Base-by-base conservation (phyloP, 1,140 invertebrate species). In the Cydia splendana region DNA sequence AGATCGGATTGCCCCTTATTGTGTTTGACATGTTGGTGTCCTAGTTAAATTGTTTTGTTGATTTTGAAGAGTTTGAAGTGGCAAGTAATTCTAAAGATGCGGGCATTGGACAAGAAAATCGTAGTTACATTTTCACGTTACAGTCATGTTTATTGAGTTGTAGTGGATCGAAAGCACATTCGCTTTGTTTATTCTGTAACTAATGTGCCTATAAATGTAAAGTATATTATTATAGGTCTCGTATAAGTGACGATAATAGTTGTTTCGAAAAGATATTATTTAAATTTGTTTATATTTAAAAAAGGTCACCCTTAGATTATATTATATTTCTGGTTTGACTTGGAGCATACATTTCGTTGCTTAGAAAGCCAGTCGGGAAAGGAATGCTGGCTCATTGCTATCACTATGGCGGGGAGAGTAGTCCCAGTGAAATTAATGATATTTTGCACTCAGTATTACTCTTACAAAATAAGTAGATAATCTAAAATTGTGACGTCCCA, bases 201-300 rank as follows among this genome's bases (percentile, higher is more conserved):
- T 92, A 89, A 91, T 92, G 91, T 93, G 91, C 91, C 91, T 93
- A 92, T 91, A 91, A 90, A 91, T 92, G 87, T 91, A 91, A 91
- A 92, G 85, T 93, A 92, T 88, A 85, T 71, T 71, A 45, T 71
- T 84, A 87, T 92, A 93, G 88, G 90, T 88, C 85, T 88, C 77
- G 85, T 89, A 84, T 90, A 89, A 88, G 88, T 87, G 87, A 91
- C 83, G 82, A 84, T 83, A 82, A 89, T 86, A 84, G 85, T 88
- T 89, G 65, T 84, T 81, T 87, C 83, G 75, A 84, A 89, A 62
- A 91, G 84, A 89, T 88, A 76, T 76, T 76, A 65, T 76, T 65
- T 76, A 62, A 65, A 76, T 42, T 71, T 79, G 80, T 83, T 83
- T 84, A 84, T 71, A 78, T 79, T 84, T 83, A 83, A 84, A 81